Conservation (phyloP, 2,888 invertebrate species). For the Euplagia quadripunctaria region DNA sequence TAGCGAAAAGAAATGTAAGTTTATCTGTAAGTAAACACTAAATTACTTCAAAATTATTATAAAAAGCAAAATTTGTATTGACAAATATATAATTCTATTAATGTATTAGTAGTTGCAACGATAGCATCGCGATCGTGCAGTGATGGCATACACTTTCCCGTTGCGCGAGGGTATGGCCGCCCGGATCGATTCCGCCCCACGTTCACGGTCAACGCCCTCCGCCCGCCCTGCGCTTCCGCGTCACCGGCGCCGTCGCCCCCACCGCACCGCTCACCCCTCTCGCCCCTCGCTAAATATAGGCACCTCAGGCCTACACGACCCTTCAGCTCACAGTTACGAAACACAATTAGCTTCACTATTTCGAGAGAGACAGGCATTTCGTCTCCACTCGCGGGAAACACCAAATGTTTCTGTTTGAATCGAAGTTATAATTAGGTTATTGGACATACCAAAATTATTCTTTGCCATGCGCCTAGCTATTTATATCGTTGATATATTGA, state of each 20-base stretch:
- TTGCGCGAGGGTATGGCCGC: conserved; percentile 86
- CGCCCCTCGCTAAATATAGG: conserved; percentile 75
- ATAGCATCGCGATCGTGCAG: conserved; percentile 29
- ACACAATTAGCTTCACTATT: conserved; percentile 84
- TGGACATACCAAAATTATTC: conserved; percentile 24
- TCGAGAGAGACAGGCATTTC: conserved; percentile 68
- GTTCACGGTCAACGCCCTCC: conserved; percentile 88
- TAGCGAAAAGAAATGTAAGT: neutral
- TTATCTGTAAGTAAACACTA: neutral
- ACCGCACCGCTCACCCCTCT: conserved; percentile 44
- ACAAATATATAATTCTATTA: neutral
- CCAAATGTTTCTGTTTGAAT: conserved; percentile 50
- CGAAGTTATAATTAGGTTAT: conserved; percentile 51
- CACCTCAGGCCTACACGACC: conserved; percentile 72
- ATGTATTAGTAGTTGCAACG: conserved; percentile 9
- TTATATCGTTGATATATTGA: neutral
- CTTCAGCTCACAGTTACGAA: conserved; percentile 81
- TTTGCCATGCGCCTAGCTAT: neutral
- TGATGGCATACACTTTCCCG: conserved; percentile 73
- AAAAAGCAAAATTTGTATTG: neutral
- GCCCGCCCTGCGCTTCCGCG: conserved; percentile 87
- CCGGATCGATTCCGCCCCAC: conserved; percentile 84
- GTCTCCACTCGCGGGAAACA: conserved; percentile 53
- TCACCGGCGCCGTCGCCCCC: conserved; percentile 65
- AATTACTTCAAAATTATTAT: neutral